phyloP scores from a whole-genome alignment of 2,888 invertebrate species.

The Drosophila leonis region DNA sequence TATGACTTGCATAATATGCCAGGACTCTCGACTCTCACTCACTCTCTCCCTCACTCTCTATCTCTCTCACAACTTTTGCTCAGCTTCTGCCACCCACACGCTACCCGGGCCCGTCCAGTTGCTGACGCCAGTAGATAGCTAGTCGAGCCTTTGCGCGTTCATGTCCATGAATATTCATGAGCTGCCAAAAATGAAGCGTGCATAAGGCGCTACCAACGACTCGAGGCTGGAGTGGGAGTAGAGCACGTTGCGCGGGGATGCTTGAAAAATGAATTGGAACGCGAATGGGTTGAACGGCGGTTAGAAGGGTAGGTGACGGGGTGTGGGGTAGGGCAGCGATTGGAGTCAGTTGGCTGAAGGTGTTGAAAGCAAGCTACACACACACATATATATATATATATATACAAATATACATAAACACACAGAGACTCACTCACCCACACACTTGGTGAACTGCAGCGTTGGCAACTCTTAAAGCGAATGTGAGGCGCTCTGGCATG shows the following conservation, averaged over 20 bases:
- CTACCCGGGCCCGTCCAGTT: constrained; percentile 28
- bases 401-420: neutral
- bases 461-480: constrained; percentile 15
- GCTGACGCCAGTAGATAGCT: constrained; percentile 48
- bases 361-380: constrained; percentile 36
- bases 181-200: constrained; percentile 71
- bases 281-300: constrained; percentile 53
- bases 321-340: neutral
- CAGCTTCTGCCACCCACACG: neutral
- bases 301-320: neutral
- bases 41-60: neutral
- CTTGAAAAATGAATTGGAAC: constrained; percentile 73
- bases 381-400: neutral
- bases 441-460: constrained; percentile 24
- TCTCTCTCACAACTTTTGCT: neutral
- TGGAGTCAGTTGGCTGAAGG: constrained; percentile 32
- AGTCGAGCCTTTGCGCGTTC: constrained; percentile 73
- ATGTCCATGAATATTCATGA: constrained; percentile 85
- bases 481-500: neutral
- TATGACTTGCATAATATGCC: constrained; percentile 58
- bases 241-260: neutral
- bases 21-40: neutral
- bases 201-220: constrained; percentile 50
- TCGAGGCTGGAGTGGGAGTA: constrained; percentile 10
- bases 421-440: neutral